Conservation (phyloP, 1,140 invertebrate genomes). For the Triops longicaudatus region DNA sequence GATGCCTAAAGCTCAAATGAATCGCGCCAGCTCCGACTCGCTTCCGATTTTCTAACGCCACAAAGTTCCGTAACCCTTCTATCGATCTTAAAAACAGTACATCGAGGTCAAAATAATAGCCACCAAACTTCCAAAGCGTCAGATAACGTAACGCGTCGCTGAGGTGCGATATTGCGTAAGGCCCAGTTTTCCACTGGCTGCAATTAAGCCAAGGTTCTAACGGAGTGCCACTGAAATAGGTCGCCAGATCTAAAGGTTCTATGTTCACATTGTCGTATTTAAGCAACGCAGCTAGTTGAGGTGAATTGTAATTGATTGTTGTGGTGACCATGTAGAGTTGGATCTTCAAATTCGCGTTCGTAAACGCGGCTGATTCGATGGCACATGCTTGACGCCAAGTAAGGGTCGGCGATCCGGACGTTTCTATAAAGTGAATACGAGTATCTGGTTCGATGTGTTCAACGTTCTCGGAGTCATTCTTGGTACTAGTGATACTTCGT, state of each 20-base stretch:
- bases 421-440: background rate
- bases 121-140: slow-evolving; percentile 21
- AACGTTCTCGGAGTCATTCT: too few species aligned
- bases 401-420: background rate
- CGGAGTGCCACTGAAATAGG: slow-evolving; percentile 51
- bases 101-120: slow-evolving; percentile 23
- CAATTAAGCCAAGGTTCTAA: slow-evolving; percentile 49
- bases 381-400: slow-evolving; percentile 51
- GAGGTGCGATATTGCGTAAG: slow-evolving; percentile 14
- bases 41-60: slow-evolving; percentile 40
- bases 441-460: too few species aligned
- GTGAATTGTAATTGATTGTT: slow-evolving; percentile 31
- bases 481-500: too few species aligned
- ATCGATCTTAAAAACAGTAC: slow-evolving; percentile 13
- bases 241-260: slow-evolving; percentile 45
- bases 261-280: slow-evolving; percentile 52
- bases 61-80: slow-evolving; percentile 9
- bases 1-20: slow-evolving; percentile 47
- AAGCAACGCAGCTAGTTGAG: slow-evolving; percentile 39
- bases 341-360: slow-evolving; percentile 50
- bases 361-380: slow-evolving; percentile 53
- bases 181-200: slow-evolving; percentile 45
- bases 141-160: slow-evolving; percentile 23
- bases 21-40: slow-evolving; percentile 56
- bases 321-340: slow-evolving; percentile 43